Conservation (phyloP, 2,113 vertebrate species). For the Piaya cayana region DNA sequence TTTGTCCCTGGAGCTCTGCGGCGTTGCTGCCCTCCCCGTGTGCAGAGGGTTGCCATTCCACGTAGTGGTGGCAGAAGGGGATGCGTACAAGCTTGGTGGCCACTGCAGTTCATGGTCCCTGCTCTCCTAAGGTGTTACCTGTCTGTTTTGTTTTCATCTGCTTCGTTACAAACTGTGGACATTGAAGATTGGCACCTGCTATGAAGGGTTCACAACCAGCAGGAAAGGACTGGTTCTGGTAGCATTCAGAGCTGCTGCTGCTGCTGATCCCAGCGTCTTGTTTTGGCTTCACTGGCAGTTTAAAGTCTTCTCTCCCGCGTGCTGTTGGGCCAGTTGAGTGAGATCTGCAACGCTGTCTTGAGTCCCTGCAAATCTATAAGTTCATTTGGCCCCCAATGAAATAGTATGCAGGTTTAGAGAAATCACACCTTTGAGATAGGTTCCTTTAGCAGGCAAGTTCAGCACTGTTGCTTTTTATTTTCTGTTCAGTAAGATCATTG, state of each 20-base stretch:
- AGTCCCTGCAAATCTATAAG: background rate
- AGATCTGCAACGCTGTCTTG: background rate
- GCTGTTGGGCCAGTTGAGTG: background rate
- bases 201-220: background rate
- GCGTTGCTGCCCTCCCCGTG: background rate
- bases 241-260: background rate
- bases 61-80: background rate
- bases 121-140: background rate
- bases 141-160: background rate
- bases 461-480: background rate
- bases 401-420: background rate
- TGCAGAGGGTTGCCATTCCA: background rate
- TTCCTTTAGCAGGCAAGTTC: background rate
- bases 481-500: background rate
- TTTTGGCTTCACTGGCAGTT: background rate
- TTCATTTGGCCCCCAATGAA: background rate
- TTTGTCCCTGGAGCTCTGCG: background rate
- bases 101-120: accelerated
- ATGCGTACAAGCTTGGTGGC: background rate
- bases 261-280: background rate
- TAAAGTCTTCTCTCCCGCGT: background rate
- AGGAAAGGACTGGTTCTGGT: background rate
- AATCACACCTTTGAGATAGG: background rate
- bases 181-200: background rate
- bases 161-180: background rate